Percentiles rank a stretch among this genome's conserved stretches.
These are phyloP conservation scores for Craterocephalus amniculus DNA, from an alignment of 2,797 vertebrate species.

Conservation along the genomic window DNA sequence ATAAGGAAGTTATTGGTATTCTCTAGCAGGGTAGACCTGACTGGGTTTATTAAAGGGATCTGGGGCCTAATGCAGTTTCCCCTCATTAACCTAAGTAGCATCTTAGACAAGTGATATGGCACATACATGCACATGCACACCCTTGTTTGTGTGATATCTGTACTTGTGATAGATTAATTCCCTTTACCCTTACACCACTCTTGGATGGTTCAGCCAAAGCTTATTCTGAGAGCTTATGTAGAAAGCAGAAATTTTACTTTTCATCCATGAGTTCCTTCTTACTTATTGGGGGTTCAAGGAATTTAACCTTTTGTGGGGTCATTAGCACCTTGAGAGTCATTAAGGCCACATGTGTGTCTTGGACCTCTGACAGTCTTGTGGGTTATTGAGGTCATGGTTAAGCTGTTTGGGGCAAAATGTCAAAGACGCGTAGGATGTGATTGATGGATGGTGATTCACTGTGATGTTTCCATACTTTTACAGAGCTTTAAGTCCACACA, in stretches of 20 bases:
- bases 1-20: slow-evolving; percentile 59
- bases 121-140: slow-evolving; percentile 10
- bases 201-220: background rate
- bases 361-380: background rate
- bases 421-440: background rate
- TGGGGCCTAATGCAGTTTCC: slow-evolving; percentile 63
- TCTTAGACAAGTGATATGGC: slow-evolving; percentile 62
- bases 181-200: background rate
- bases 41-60: slow-evolving; percentile 71
- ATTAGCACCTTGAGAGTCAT: slow-evolving; percentile 3
- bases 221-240: background rate
- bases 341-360: background rate
- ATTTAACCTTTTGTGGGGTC: background rate
- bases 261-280: background rate
- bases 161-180: background rate
- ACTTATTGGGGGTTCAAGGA: background rate
- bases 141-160: background rate
- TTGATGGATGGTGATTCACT: background rate
- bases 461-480: background rate
- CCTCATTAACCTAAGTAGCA: slow-evolving; percentile 68
- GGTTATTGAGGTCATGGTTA: background rate
- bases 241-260: background rate
- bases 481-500: background rate
- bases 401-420: background rate
- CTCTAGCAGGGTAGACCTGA: slow-evolving; percentile 38